A percentile compares a stretch with the other conserved stretches of the same genome.
These are phyloP conservation scores for Pachycephus smyrnensis DNA, from an alignment of 2,888 invertebrate genomes.

Conservation along the genomic window DNA sequence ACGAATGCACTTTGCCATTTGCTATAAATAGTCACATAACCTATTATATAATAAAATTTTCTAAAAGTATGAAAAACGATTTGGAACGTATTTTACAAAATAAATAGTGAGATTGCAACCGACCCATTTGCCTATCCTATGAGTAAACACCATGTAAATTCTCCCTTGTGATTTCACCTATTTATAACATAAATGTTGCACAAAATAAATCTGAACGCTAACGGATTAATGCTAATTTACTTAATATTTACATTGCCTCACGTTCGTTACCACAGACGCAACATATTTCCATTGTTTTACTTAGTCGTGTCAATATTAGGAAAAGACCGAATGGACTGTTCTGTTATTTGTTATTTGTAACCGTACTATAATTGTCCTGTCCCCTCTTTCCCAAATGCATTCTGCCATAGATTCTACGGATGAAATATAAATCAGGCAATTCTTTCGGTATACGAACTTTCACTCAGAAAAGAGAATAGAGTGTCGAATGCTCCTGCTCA, in stretches of 20 bases:
- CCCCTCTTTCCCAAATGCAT: background rate
- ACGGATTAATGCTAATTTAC: slow-evolving; percentile 52
- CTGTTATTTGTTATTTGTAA: background rate
- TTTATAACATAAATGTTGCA: slow-evolving; percentile 31
- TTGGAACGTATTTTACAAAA: background rate
- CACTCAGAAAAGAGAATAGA: background rate
- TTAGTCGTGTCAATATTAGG: slow-evolving; percentile 44
- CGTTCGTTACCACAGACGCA: slow-evolving; percentile 35
- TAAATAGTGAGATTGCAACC: background rate
- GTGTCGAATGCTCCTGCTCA: background rate
- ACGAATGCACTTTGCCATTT: background rate
- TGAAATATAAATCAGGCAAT: background rate
- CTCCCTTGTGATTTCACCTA: slow-evolving; percentile 36
- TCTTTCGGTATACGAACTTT: background rate
- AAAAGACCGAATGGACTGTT: slow-evolving; percentile 32
- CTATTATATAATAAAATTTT: background rate
- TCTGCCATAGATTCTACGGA: background rate
- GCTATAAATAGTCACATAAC: background rate
- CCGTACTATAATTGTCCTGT: background rate
- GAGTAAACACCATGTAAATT: background rate
- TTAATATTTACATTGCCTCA: slow-evolving; percentile 45
- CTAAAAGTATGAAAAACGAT: background rate
- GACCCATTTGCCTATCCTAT: background rate
- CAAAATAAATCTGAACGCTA: slow-evolving; percentile 32
- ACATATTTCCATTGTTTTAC: slow-evolving; percentile 53